Conservation (phyloP, 2,888 invertebrate genomes). For the Loripinus fragilis region DNA sequence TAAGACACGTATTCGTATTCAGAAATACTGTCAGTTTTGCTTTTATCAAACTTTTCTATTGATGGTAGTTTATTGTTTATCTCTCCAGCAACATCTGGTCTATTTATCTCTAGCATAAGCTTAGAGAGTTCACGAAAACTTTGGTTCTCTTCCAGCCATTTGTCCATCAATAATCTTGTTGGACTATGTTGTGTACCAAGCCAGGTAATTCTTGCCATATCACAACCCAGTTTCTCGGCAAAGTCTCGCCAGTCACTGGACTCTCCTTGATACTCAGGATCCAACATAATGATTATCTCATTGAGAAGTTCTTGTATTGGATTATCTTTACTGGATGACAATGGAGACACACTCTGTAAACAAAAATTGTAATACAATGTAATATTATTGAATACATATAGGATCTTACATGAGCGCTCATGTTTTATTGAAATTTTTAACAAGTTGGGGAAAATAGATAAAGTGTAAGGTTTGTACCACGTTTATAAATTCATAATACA, state of each 20-base stretch:
- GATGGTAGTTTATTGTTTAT: slow-evolving; percentile 27
- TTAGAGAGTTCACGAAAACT: slow-evolving; percentile 43
- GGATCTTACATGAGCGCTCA: no score
- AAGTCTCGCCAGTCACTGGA: slow-evolving; percentile 58
- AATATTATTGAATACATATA: no score
- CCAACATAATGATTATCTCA: slow-evolving; percentile 52
- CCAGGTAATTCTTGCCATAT: slow-evolving; percentile 52
- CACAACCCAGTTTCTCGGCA: slow-evolving; percentile 55
- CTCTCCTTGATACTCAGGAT: slow-evolving; percentile 40
- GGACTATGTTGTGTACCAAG: slow-evolving; percentile 52
- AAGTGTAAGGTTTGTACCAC: no score
- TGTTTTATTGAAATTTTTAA: no score
- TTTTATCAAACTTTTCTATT: no score
- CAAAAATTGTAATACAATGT: no score
- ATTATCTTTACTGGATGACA: slow-evolving; percentile 32
- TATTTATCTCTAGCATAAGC: slow-evolving; percentile 50
- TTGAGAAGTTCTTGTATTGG: slow-evolving; percentile 39
- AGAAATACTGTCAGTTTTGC: no score
- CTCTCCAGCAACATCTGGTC: slow-evolving; percentile 59
- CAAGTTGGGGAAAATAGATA: no score
- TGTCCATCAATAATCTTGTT: slow-evolving; percentile 47
- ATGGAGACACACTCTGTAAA: slow-evolving; percentile 29
- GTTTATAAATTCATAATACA: no score
- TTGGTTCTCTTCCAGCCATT: slow-evolving; percentile 52
- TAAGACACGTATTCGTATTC: no score